Conservation (phyloP, 2,888 invertebrate species). For the Shargacucullia verbasci region DNA sequence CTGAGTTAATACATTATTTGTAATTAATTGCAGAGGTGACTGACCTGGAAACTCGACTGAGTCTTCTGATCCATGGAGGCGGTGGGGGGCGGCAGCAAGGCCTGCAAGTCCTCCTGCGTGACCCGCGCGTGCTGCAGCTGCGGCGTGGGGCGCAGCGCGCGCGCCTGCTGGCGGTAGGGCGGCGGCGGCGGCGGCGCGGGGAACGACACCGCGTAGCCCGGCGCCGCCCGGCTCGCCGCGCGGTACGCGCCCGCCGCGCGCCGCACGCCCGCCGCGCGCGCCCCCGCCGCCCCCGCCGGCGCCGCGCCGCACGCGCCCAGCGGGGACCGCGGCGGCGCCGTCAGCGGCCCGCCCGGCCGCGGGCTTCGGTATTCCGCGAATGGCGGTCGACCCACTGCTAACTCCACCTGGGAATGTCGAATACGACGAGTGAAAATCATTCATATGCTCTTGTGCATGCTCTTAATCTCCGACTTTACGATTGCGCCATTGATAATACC, state of each 20-base stretch:
- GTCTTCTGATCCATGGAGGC: constrained; percentile 90
- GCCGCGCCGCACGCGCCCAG: constrained; percentile 50
- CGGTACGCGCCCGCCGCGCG: constrained; percentile 42
- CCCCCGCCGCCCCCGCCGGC: constrained; percentile 50
- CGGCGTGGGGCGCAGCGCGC: constrained; percentile 55
- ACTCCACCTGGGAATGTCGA: constrained; percentile 70
- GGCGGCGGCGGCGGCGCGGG: constrained; percentile 55
- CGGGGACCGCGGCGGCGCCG: constrained; percentile 43
- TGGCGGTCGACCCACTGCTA: constrained; percentile 80
- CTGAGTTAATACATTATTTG: too few relatives aligned
- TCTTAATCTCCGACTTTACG: too few relatives aligned
- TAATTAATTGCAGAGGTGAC: too few relatives aligned
- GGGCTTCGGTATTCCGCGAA: constrained; percentile 77
- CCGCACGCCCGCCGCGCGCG: constrained; percentile 55
- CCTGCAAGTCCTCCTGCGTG: constrained; percentile 81
- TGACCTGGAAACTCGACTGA: constrained; percentile 89
- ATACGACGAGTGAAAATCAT: neutral
- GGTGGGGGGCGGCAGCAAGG: constrained; percentile 85
- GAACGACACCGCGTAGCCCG: constrained; percentile 46
- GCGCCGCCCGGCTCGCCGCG: constrained; percentile 51
- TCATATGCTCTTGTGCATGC: too few relatives aligned
- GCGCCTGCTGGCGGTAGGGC: constrained; percentile 54
- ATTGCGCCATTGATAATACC: too few relatives aligned
- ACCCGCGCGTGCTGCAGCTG: constrained; percentile 68
- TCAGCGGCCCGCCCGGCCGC: constrained; percentile 55